phyloP scores from a whole-genome alignment of 2,113 vertebrate species.

The Corythoichthys intestinalis region DNA sequence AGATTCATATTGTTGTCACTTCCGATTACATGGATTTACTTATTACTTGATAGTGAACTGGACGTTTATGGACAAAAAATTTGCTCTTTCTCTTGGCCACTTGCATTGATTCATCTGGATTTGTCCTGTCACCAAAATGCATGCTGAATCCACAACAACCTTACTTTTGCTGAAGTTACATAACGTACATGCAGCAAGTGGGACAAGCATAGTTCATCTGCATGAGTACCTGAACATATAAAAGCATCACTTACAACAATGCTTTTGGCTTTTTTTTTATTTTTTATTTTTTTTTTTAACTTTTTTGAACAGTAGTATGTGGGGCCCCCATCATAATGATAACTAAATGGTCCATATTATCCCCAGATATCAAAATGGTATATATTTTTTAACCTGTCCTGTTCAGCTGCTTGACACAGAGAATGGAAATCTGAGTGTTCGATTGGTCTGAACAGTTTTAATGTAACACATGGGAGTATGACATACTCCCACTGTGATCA shows the following conservation, averaged over 20 bases:
- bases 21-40: background rate
- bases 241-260: slow-evolving; percentile 8
- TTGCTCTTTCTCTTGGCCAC: background rate
- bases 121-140: slow-evolving; percentile 1
- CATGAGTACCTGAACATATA: slow-evolving; percentile 35
- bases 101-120: background rate
- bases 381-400: too few relatives aligned
- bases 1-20: background rate
- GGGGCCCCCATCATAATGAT: background rate
- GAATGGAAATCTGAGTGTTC: too few relatives aligned
- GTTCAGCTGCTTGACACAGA: too few relatives aligned
- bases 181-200: slow-evolving; percentile 21
- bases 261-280: slow-evolving; percentile 2
- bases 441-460: too few relatives aligned
- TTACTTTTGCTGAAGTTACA: slow-evolving; percentile 29
- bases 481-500: too few relatives aligned
- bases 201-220: slow-evolving; percentile 37
- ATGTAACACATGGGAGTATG: too few relatives aligned
- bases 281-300: background rate
- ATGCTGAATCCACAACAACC: slow-evolving; percentile 7
- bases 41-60: background rate
- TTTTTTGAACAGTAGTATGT: slow-evolving; percentile 5
- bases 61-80: background rate
- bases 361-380: background rate
- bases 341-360: background rate